Evolutionary conservation across 2,113 vertebrate genomes (phyloP), one percentile per base, ranked within the genome.

Genomic region (Mirza zaza): DNA sequence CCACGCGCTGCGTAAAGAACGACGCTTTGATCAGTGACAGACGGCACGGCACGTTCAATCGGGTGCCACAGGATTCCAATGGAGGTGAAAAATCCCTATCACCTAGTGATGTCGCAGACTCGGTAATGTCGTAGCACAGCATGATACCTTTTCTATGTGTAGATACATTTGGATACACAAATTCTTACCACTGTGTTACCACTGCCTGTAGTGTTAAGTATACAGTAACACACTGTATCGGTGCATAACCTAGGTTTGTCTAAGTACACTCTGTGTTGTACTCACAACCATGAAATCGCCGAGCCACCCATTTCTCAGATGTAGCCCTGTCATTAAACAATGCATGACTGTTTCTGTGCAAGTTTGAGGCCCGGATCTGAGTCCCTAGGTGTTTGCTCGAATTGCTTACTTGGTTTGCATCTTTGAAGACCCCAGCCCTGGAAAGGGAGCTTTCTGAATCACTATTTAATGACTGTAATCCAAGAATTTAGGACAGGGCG

Each of bases 331-430:
- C 70, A 5, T 73, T 45, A 8, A 29, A 39, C 3, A 15, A 48
- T 8, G 45, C 73, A 5, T 5, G 73, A 76, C 29, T 18, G 73
- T 76, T 6, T 3, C 63, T 65, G 8, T 6, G 6, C 1, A 83
- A 29, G n/a, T 27, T 29, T 42, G 34, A 55, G 80, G 13, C 17
- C 29, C 20, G 15, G 18, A 3, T 20, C 55, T 34, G 3, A 27
- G 39, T 67, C 59, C 18, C n/a, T 23, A 2, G 39, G 18, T 17
- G 3, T 71, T 70, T 3, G 8, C 70, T 36, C 18, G 9, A 6
- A 23, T 29, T 8, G 0, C 7, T 73, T 12, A 20, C 36, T 84
- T 3, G 0, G 12, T 55, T 23, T 79, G 68, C 11, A 15, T 36
- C 81, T 89, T 77, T 59, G 45, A 76, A 93, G 42, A 73, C 25